phyloP scores from a whole-genome alignment of 2,888 invertebrate species.

The Xestoiulus laeticollis region DNA sequence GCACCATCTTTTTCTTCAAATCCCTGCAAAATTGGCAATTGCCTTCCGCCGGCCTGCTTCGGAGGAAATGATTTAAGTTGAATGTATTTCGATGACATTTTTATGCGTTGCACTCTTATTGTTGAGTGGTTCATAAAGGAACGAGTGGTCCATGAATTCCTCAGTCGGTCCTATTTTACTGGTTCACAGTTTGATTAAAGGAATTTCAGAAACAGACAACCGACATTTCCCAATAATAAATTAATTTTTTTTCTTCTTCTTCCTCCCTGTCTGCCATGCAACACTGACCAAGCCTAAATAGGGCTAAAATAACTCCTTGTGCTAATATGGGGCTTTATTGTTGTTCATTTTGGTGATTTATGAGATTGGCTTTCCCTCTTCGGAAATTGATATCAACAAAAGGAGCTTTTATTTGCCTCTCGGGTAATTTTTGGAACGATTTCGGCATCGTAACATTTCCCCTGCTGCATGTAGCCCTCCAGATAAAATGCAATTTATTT shows the following conservation, averaged over 20 bases:
- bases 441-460: background rate
- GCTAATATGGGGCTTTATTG: background rate
- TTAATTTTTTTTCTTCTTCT: background rate
- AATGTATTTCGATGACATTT: conserved; percentile 34
- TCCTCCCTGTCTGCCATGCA: background rate
- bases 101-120: conserved; percentile 34
- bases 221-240: background rate
- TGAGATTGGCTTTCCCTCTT: conserved; percentile 10
- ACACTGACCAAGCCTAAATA: conserved; percentile 1
- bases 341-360: background rate
- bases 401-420: conserved; percentile 29
- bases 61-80: conserved; percentile 11
- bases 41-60: background rate
- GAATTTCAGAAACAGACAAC: background rate
- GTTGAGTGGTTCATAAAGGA: conserved; percentile 34
- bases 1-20: background rate
- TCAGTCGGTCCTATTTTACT: conserved; percentile 13
- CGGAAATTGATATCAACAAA: conserved; percentile 5
- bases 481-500: conserved; percentile 20
- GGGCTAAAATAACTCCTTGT: background rate
- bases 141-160: conserved; percentile 37
- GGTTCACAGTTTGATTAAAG: conserved; percentile 28
- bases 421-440: conserved; percentile 6
- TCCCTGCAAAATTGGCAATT: conserved; percentile 11
- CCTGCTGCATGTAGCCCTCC: background rate